phyloP scores from a whole-genome alignment of 2,888 invertebrate genomes.

The Himalopsyche anomala region DNA sequence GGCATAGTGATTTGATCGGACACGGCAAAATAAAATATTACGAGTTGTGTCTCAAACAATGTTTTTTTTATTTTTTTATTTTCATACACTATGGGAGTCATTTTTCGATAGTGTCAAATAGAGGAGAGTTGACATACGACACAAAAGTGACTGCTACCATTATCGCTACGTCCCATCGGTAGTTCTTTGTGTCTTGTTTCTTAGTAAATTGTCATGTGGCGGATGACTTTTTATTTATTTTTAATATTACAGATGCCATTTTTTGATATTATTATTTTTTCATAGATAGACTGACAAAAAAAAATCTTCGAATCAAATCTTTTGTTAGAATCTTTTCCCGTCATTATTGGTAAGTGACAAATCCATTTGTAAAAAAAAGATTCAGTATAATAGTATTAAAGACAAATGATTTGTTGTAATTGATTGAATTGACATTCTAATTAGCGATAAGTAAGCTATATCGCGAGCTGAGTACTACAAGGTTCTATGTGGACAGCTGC shows the following conservation, averaged over 20 bases:
- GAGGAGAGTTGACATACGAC: constrained; percentile 60
- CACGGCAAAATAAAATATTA: constrained; percentile 57
- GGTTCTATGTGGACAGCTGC: no score
- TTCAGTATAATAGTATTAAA: no score
- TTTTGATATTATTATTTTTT: not conserved
- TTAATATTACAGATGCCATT: not conserved
- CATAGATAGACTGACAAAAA: not conserved
- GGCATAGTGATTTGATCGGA: constrained; percentile 58
- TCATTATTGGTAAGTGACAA: not conserved
- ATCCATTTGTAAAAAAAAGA: no score
- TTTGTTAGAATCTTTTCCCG: not conserved
- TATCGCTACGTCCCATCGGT: constrained; percentile 35
- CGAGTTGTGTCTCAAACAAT: constrained; percentile 15
- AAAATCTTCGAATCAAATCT: not conserved
- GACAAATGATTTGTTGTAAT: no score
- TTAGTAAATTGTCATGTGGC: not conserved
- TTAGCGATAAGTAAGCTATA: no score
- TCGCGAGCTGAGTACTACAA: no score
- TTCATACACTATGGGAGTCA: constrained; percentile 41
- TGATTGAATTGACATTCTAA: no score
- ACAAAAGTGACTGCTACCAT: constrained; percentile 50
- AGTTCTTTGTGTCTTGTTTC: constrained; percentile 52
- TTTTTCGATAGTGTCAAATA: constrained; percentile 3
- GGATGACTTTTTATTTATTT: not conserved
- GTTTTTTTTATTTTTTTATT: not conserved